These are phyloP conservation scores for Rhinogobius similis DNA, from an alignment of 2,113 vertebrate genomes.

Conservation along the genomic window DNA sequence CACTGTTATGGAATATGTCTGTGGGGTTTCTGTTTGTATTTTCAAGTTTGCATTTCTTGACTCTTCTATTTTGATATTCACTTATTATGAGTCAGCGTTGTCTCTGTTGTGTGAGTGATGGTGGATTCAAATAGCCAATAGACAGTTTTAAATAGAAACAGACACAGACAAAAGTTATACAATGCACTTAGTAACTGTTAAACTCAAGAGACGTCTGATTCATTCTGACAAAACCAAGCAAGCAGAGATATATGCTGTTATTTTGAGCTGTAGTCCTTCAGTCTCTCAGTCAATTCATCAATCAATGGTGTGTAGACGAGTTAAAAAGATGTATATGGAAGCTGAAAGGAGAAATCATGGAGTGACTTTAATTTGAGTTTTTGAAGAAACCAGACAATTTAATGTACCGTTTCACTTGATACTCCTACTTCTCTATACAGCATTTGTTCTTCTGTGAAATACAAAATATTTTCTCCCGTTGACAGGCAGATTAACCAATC, in stretches of 20 bases:
- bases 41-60: background rate
- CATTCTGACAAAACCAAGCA: background rate
- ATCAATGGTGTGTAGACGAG: background rate
- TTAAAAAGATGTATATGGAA: no score
- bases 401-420: no score
- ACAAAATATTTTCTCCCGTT: no score
- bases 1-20: no score
- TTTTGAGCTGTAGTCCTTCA: background rate
- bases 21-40: background rate
- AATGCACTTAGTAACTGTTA: background rate
- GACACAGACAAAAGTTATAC: constrained; percentile 6
- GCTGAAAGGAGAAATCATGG: no score
- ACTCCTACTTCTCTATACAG: no score
- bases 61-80: background rate
- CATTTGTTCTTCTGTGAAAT: no score
- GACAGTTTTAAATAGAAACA: constrained; percentile 1
- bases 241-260: background rate
- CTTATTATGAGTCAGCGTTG: background rate
- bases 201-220: constrained; percentile 13
- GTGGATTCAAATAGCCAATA: background rate
- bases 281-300: no score
- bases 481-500: no score
- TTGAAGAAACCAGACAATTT: no score
- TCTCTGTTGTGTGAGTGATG: constrained; percentile 4
- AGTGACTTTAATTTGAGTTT: no score